phyloP scores from a whole-genome alignment of 1,140 invertebrate species.

The Uloborus diversus region DNA sequence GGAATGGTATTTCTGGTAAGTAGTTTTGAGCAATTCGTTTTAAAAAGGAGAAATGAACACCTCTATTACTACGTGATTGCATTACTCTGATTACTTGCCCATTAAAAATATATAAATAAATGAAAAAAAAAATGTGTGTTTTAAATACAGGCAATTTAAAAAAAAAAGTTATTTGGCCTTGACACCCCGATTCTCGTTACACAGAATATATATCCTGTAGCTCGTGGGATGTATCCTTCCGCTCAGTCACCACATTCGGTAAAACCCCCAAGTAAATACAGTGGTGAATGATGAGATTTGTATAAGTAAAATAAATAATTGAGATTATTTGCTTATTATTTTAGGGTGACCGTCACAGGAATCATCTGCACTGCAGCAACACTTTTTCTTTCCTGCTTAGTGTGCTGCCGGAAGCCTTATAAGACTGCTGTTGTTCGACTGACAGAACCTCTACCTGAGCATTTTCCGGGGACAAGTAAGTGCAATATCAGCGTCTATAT shows the following conservation, averaged over 20 bases:
- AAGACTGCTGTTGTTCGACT: slow-evolving; percentile 39
- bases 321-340: not conserved
- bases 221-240: no score
- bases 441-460: slow-evolving; percentile 6
- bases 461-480: slow-evolving; percentile 30
- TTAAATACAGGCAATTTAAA: not conserved
- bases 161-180: not conserved
- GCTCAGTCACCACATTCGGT: no score
- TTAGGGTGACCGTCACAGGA: slow-evolving; percentile 1
- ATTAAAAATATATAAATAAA: not conserved
- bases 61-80: no score
- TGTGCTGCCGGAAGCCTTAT: slow-evolving; percentile 28
- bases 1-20: slow-evolving; percentile 37
- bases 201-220: no score
- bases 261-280: no score
- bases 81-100: no score
- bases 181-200: no score
- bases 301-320: no score
- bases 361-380: not conserved
- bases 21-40: not conserved
- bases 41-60: no score
- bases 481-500: not conserved
- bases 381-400: not conserved
- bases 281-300: no score
- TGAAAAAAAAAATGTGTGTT: not conserved